A percentile compares a stretch with the other conserved stretches of the same genome.
Conservation (phyloP, 2,888 invertebrate genomes). For the Dendrolimus pini region DNA sequence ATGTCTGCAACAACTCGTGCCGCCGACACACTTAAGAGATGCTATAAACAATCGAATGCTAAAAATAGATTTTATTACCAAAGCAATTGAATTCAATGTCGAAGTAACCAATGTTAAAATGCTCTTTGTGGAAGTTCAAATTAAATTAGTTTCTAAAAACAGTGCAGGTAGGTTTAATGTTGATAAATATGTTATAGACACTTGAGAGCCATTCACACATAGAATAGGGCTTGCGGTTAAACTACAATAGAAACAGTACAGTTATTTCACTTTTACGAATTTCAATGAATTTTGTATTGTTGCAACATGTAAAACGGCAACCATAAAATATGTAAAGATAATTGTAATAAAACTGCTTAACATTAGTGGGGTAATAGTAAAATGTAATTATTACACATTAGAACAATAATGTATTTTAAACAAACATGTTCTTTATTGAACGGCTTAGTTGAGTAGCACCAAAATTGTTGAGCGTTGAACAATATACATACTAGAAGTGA, state of each 20-base stretch:
- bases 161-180: conserved; percentile 34
- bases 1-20: conserved; percentile 52
- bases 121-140: conserved; percentile 36
- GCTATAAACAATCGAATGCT: conserved; percentile 56
- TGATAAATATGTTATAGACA: conserved; percentile 22
- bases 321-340: neutral
- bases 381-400: neutral
- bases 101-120: conserved; percentile 41
- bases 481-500: conserved; percentile 35
- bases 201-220: conserved; percentile 29
- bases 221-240: conserved; percentile 42
- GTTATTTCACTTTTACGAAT: conserved; percentile 25
- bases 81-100: conserved; percentile 65
- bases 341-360: neutral
- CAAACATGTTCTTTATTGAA: conserved; percentile 4
- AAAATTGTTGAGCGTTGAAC: conserved; percentile 26
- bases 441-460: conserved; percentile 17
- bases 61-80: conserved; percentile 64
- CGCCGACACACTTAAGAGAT: conserved; percentile 49
- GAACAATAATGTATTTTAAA: neutral
- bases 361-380: neutral
- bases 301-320: neutral
- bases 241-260: conserved; percentile 31
- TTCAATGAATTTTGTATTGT: conserved; percentile 1
- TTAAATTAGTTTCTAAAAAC: conserved; percentile 38